Percentiles rank a stretch among this genome's conserved stretches.
phyloP scores from a whole-genome alignment of 2,797 vertebrate species.

The Novumbra hubbsi region DNA sequence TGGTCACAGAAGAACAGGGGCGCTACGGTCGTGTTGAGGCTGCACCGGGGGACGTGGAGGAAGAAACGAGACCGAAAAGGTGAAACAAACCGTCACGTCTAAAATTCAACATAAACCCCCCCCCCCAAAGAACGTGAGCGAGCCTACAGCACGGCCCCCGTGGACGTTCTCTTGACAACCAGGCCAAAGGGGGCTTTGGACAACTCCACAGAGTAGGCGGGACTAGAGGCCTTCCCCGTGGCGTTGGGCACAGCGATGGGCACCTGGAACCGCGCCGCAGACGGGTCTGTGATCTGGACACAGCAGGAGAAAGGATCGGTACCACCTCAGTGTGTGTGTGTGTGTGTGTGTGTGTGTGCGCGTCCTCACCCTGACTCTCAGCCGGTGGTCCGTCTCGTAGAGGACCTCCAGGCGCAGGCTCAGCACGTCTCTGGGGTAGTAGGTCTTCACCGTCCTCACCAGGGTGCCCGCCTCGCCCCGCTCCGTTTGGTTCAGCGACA shows the following conservation, averaged over 20 bases:
- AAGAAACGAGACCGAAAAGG: background rate
- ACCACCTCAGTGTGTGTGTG: background rate
- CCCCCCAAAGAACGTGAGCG: no score
- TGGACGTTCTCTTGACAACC: constrained; percentile 68
- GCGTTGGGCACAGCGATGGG: constrained; percentile 72
- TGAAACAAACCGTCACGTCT: no score
- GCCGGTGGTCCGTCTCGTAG: constrained; percentile 75
- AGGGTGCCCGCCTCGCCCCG: constrained; percentile 76
- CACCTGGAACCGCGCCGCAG: constrained; percentile 75
- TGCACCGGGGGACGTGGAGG: constrained; percentile 22
- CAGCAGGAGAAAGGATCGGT: background rate
- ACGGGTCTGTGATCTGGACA: constrained; percentile 75
- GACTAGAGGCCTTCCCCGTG: constrained; percentile 66
- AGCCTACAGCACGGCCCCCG: constrained; percentile 70
- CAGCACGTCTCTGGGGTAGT: constrained; percentile 81
- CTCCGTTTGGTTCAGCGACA: constrained; percentile 65
- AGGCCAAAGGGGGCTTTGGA: constrained; percentile 77
- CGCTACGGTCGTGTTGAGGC: constrained; percentile 83
- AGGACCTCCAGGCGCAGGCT: constrained; percentile 73
- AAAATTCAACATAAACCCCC: no score
- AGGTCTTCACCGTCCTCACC: constrained; percentile 70
- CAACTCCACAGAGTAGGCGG: constrained; percentile 74
- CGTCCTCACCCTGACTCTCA: constrained; percentile 80
- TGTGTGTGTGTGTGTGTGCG: background rate
- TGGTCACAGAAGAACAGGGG: constrained; percentile 88